Percentiles rank a stretch among this genome's conserved stretches.
Conservation (phyloP, 2,797 vertebrate species). For the Pseudochirops corinnae region DNA sequence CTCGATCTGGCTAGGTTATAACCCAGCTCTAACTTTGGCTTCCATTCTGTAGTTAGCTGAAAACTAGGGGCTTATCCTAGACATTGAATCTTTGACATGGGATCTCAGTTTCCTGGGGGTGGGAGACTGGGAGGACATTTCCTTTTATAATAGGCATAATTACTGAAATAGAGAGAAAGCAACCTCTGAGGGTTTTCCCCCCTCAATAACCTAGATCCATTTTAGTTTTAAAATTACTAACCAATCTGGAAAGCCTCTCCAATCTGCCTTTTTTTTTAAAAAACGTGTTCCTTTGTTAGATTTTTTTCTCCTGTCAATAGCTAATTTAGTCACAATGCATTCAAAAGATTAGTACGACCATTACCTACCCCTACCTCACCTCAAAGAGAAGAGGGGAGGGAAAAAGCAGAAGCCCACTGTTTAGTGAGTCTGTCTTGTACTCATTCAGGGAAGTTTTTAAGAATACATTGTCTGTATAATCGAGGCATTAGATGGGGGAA, state of each 20-base stretch:
- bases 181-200: constrained; percentile 1
- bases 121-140: neutral
- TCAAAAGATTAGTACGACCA: constrained; percentile 37
- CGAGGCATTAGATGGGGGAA: constrained; percentile 32
- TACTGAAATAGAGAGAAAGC: constrained; percentile 27
- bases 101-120: neutral
- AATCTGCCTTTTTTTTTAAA: neutral
- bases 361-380: constrained; percentile 37
- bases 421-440: constrained; percentile 30
- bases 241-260: constrained; percentile 25
- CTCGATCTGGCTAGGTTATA: neutral
- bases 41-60: neutral
- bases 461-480: constrained; percentile 49
- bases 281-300: constrained; percentile 38
- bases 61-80: neutral
- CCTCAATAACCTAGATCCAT: constrained; percentile 12
- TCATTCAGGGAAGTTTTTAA: constrained; percentile 44
- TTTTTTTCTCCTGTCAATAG: constrained; percentile 22
- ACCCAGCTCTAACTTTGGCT: neutral
- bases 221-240: neutral
- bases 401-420: constrained; percentile 9
- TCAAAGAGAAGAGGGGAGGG: neutral
- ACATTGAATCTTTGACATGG: constrained; percentile 12
- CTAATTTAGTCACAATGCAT: constrained; percentile 44
- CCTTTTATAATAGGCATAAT: constrained; percentile 31